A percentile compares a stretch with the other conserved stretches of the same genome.
Conservation (phyloP, 2,797 vertebrate genomes). For the Phoebastria nigripes region DNA sequence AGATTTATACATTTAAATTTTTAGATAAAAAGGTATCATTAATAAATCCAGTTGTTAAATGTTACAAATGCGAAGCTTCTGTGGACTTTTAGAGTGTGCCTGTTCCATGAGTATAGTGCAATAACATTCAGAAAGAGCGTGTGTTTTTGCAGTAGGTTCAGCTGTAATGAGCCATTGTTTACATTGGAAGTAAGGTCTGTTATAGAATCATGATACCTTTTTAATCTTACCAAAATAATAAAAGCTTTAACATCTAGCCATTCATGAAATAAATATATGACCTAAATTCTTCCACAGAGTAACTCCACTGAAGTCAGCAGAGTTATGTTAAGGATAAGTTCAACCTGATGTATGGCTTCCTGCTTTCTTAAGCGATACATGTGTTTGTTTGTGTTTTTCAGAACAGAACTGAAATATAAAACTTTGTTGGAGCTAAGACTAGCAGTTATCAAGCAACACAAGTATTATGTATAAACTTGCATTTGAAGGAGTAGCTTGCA, state of each 20-base stretch:
- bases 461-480: neutral
- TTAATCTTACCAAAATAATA: constrained; percentile 40
- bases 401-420: neutral
- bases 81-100: neutral
- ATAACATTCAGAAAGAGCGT: neutral
- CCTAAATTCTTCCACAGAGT: constrained; percentile 31
- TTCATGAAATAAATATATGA: constrained; percentile 47
- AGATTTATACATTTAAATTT: neutral
- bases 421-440: neutral
- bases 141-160: neutral
- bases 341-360: constrained; percentile 28
- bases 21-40: neutral
- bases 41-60: neutral
- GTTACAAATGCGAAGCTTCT: neutral
- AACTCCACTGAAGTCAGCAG: constrained; percentile 24
- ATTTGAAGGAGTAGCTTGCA: neutral
- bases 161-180: constrained; percentile 10
- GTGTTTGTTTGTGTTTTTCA: neutral
- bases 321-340: constrained; percentile 39
- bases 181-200: constrained; percentile 6
- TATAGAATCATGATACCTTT: constrained; percentile 60
- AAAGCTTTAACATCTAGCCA: constrained; percentile 11
- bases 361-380: neutral
- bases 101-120: neutral
- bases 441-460: neutral